Evolutionary conservation across 2,113 vertebrate species (phyloP).

Genomic region (Mungos mungo): DNA sequence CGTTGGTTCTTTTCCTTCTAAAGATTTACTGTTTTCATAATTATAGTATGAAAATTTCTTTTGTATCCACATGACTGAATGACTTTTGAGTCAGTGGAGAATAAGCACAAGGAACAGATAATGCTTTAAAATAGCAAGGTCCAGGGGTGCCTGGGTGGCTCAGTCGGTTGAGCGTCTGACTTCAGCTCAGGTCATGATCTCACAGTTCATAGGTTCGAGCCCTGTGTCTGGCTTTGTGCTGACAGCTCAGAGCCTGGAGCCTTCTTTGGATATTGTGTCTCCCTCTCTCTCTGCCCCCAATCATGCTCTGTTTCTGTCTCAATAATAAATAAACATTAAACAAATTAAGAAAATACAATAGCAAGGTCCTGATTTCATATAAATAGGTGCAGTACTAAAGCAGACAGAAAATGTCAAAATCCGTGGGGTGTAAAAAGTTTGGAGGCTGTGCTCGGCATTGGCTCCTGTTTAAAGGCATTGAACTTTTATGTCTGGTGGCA

Average conservation of each 20-base stretch:
- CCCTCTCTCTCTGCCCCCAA: too few species aligned
- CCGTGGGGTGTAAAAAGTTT: neutral
- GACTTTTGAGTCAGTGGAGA: neutral
- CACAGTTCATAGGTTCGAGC: too few species aligned
- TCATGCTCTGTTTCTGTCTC: too few species aligned
- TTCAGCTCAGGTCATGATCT: too few species aligned
- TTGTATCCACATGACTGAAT: neutral
- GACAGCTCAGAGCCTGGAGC: too few species aligned
- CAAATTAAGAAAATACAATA: neutral
- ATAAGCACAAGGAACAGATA: neutral
- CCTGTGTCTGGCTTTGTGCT: too few species aligned
- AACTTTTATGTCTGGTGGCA: neutral
- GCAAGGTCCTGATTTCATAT: neutral
- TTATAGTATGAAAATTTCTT: neutral
- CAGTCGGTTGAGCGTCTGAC: too few species aligned
- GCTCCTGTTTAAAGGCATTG: neutral
- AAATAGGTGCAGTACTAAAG: neutral
- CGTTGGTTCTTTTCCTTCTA: neutral
- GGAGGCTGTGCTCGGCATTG: neutral
- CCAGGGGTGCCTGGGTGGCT: too few species aligned
- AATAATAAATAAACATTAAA: too few species aligned
- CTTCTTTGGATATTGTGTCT: too few species aligned
- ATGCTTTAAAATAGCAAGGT: neutral
- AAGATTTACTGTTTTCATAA: constrained; percentile 8
- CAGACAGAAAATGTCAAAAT: neutral